phyloP scores from a whole-genome alignment of 2,113 vertebrate species.

The Microcebus jonahi region DNA sequence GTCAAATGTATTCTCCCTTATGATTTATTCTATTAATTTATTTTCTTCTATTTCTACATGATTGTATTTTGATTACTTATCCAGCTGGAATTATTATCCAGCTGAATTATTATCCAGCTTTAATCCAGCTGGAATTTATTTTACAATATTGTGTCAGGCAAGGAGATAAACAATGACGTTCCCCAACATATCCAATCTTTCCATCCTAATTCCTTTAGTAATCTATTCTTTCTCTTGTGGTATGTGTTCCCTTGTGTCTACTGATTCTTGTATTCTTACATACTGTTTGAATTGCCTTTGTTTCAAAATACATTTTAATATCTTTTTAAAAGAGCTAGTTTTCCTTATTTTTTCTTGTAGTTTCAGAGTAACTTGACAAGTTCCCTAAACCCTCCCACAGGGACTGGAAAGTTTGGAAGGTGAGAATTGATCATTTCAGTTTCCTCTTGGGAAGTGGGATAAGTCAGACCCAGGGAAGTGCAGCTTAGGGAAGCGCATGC shows the following conservation, averaged over 20 bases:
- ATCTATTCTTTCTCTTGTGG: neutral
- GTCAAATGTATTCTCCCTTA: neutral
- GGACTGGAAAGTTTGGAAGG: neutral
- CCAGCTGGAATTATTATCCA: neutral
- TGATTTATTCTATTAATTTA: neutral
- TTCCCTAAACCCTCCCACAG: neutral
- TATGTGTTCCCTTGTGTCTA: neutral
- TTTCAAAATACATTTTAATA: neutral
- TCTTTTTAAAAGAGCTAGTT: constrained; percentile 4
- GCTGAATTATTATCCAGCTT: too few relatives aligned
- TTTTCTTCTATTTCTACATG: neutral
- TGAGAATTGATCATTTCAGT: neutral
- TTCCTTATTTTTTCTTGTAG: neutral
- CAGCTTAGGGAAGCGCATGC: fast-evolving
- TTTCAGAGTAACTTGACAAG: neutral
- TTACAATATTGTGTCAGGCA: neutral
- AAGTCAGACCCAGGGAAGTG: neutral
- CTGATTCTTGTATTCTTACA: neutral
- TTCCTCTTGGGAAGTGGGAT: neutral
- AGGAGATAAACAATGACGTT: constrained; percentile 2
- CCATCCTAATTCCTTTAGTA: neutral
- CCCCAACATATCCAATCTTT: neutral
- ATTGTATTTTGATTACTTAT: constrained; percentile 33
- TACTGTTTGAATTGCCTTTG: neutral
- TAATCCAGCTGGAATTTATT: constrained; percentile 3